A percentile compares a stretch with the other conserved stretches of the same genome.
These are phyloP conservation scores for Rousettus madagascariensis DNA, from an alignment of 2,797 vertebrate species.

Conservation along the genomic window DNA sequence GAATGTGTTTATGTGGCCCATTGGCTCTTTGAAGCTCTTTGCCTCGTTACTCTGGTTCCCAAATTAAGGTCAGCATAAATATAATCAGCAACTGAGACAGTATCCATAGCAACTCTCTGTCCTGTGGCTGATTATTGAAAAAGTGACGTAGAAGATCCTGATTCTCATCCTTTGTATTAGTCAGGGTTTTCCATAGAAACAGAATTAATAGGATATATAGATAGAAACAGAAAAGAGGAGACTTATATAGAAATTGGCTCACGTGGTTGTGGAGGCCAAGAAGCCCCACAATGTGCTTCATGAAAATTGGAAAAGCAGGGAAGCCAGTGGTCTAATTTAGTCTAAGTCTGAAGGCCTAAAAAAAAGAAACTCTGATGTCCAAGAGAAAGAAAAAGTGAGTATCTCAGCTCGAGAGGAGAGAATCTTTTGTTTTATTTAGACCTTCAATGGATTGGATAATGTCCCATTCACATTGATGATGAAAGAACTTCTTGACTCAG, in stretches of 20 bases:
- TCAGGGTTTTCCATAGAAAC: neutral
- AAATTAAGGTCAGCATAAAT: slow-evolving; percentile 3
- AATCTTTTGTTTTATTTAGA: neutral
- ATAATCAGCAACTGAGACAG: neutral
- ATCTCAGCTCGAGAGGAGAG: neutral
- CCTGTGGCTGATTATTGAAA: neutral
- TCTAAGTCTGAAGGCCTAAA: neutral
- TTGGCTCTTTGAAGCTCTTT: neutral
- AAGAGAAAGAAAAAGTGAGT: neutral
- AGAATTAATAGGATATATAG: neutral
- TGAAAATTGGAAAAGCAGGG: neutral
- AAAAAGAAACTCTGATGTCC: neutral
- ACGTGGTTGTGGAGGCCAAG: neutral
- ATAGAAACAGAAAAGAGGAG: neutral
- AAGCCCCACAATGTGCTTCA: neutral
- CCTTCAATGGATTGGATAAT: neutral
- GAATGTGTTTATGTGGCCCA: neutral
- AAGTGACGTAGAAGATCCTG: neutral
- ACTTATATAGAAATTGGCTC: neutral
- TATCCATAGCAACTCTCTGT: neutral
- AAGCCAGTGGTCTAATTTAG: neutral
- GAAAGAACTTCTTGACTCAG: neutral
- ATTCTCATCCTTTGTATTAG: neutral
- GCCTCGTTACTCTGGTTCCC: neutral
- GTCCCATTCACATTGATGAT: neutral